A percentile compares a stretch with the other conserved stretches of the same genome.
These are phyloP conservation scores for Heliothis subflexa DNA, from an alignment of 1,140 invertebrate genomes.

Conservation along the genomic window DNA sequence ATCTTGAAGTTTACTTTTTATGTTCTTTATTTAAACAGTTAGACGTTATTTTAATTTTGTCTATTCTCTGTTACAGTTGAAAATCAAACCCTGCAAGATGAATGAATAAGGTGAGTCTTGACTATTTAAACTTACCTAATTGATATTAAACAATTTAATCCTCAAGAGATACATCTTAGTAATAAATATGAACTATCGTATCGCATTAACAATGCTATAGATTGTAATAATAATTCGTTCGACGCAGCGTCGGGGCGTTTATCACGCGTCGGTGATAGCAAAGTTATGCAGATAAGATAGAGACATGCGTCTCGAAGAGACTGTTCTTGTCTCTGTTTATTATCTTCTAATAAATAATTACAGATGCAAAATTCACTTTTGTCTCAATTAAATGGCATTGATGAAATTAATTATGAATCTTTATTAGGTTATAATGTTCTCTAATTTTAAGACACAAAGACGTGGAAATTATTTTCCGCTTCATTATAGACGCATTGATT, in stretches of 20 bases:
- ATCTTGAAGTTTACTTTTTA: neutral
- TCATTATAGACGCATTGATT: too few relatives aligned
- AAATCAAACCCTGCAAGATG: conserved; percentile 11
- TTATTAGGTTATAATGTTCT: too few relatives aligned
- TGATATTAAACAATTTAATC: neutral
- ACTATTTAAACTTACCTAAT: neutral
- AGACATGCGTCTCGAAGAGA: conserved; percentile 5
- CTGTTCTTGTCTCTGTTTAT: conserved; percentile 6
- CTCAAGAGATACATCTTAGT: neutral
- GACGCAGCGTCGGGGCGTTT: neutral
- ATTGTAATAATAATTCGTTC: conserved; percentile 17
- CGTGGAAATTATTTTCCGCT: too few relatives aligned
- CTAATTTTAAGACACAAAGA: too few relatives aligned
- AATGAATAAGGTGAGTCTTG: conserved; percentile 20
- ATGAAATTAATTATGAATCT: too few relatives aligned
- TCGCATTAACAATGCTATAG: conserved; percentile 5
- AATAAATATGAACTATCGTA: conserved; percentile 1
- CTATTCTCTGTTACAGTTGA: conserved; percentile 15
- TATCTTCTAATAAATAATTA: neutral
- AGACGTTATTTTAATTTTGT: neutral
- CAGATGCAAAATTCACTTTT: neutral
- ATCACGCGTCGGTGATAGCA: conserved; percentile 34
- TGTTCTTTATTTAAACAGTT: neutral
- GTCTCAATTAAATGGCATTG: neutral
- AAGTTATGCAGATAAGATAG: conserved; percentile 23